Conservation (phyloP, 2,113 vertebrate species). For the Cinclus cinclus region DNA sequence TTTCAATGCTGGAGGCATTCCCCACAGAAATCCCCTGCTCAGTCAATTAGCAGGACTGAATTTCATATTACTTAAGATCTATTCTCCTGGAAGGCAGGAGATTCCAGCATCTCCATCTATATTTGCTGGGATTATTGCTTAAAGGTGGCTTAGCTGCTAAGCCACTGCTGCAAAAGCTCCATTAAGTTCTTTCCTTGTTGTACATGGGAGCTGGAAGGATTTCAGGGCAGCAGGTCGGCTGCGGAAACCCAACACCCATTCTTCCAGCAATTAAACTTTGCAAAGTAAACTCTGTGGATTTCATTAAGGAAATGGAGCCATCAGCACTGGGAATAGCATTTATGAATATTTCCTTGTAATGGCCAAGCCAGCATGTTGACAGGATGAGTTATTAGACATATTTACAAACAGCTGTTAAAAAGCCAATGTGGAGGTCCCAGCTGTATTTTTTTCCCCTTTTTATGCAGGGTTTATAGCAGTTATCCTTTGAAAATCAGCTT, state of each 20-base stretch:
- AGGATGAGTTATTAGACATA: conserved; percentile 59
- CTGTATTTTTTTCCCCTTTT: neutral
- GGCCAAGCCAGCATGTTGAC: conserved; percentile 30
- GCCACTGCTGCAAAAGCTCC: conserved; percentile 64
- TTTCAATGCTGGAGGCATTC: neutral
- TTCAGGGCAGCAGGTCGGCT: conserved; percentile 49
- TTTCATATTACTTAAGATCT: neutral
- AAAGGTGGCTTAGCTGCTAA: conserved; percentile 66
- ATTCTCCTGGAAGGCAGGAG: conserved; percentile 26
- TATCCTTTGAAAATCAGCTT: neutral
- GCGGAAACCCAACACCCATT: conserved; percentile 66
- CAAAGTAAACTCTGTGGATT: conserved; percentile 68
- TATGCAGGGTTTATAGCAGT: neutral
- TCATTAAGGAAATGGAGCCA: conserved; percentile 73
- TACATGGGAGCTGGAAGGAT: conserved; percentile 56
- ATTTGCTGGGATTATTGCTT: conserved; percentile 48
- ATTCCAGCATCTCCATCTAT: conserved; percentile 15
- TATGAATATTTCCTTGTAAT: conserved; percentile 37
- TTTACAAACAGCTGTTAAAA: conserved; percentile 68
- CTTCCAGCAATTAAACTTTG: conserved; percentile 70
- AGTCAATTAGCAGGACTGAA: conserved; percentile 4
- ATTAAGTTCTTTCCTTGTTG: conserved; percentile 53
- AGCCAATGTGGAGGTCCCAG: neutral
- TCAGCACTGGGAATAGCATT: conserved; percentile 42
- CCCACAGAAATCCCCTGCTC: neutral